Evolutionary conservation across 2,113 vertebrate species (phyloP).

Genomic region (Bubo blakistoni): DNA sequence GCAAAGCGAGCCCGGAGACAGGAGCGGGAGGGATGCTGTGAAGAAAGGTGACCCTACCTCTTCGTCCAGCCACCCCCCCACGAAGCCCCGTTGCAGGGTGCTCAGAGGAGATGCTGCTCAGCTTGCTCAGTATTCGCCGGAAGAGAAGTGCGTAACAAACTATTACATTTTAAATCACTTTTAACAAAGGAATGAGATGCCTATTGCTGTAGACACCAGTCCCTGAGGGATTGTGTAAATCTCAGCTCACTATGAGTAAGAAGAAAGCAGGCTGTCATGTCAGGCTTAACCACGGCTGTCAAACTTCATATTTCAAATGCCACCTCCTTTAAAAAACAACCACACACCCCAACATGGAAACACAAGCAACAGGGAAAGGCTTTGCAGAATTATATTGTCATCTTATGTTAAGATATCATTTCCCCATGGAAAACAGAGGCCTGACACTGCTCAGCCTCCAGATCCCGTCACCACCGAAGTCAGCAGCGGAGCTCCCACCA

Average conservation of each 20-base stretch:
- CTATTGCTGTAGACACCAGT: neutral
- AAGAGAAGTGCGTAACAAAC: neutral
- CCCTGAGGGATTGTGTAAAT: neutral
- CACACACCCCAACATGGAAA: neutral
- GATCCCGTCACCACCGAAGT: neutral
- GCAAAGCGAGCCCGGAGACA: accelerated
- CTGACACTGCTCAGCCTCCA: neutral
- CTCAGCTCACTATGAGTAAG: neutral
- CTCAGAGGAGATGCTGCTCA: neutral
- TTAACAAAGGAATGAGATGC: neutral
- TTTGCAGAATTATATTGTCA: neutral
- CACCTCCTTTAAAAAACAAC: slow-evolving; percentile 14
- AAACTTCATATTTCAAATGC: slow-evolving; percentile 16
- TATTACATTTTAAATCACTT: neutral
- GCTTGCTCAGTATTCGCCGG: accelerated
- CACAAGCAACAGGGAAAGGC: neutral
- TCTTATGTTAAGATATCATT: neutral
- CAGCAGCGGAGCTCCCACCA: neutral
- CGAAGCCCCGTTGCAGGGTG: accelerated
- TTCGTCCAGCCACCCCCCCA: neutral
- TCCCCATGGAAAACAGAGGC: neutral
- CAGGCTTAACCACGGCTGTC: slow-evolving; percentile 28
- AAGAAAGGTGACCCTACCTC: neutral
- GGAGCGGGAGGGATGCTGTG: neutral
- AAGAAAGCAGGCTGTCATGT: neutral